phyloP scores from a whole-genome alignment of 1,140 invertebrate genomes.

The Solen grandis region DNA sequence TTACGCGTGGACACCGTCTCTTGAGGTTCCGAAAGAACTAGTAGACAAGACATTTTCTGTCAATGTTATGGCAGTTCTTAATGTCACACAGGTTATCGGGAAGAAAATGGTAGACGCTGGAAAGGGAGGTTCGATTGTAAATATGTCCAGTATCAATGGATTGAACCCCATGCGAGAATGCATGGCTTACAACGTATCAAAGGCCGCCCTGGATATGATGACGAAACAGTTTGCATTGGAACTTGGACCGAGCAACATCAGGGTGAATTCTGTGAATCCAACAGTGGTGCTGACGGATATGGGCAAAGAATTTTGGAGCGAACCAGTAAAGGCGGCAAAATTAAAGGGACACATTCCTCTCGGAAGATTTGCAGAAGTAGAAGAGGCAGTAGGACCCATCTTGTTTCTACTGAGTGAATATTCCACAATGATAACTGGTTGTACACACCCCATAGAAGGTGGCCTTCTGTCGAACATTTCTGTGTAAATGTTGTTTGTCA shows the following conservation, averaged over 20 bases:
- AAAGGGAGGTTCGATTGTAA: slow-evolving; percentile 90
- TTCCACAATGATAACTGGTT: slow-evolving; percentile 90
- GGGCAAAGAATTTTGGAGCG: slow-evolving; percentile 90
- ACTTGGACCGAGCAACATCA: slow-evolving; percentile 90
- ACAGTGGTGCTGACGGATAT: slow-evolving; percentile 92
- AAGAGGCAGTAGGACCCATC: slow-evolving; percentile 87
- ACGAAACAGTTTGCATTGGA: slow-evolving; percentile 90
- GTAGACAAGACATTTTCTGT: slow-evolving; percentile 88
- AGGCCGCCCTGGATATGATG: slow-evolving; percentile 84
- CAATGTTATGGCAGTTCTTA: slow-evolving; percentile 92
- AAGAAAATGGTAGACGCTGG: slow-evolving; percentile 86
- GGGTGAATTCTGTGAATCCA: slow-evolving; percentile 94
- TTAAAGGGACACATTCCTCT: slow-evolving; percentile 91
- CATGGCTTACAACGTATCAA: slow-evolving; percentile 86
- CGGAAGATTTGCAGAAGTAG: slow-evolving; percentile 81
- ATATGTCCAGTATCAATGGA: slow-evolving; percentile 89
- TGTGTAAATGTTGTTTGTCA: too few species aligned
- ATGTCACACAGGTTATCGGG: slow-evolving; percentile 86
- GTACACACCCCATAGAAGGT: slow-evolving; percentile 90
- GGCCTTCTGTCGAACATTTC: slow-evolving; percentile 80
- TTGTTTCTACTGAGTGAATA: slow-evolving; percentile 90
- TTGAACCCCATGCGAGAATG: slow-evolving; percentile 88
- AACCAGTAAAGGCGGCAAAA: slow-evolving; percentile 86
- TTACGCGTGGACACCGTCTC: slow-evolving; percentile 83
- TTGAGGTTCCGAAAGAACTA: slow-evolving; percentile 84